Percentiles rank a stretch among this genome's conserved stretches.
Conservation (phyloP, 2,797 vertebrate genomes). For the Hippocampus kuda region DNA sequence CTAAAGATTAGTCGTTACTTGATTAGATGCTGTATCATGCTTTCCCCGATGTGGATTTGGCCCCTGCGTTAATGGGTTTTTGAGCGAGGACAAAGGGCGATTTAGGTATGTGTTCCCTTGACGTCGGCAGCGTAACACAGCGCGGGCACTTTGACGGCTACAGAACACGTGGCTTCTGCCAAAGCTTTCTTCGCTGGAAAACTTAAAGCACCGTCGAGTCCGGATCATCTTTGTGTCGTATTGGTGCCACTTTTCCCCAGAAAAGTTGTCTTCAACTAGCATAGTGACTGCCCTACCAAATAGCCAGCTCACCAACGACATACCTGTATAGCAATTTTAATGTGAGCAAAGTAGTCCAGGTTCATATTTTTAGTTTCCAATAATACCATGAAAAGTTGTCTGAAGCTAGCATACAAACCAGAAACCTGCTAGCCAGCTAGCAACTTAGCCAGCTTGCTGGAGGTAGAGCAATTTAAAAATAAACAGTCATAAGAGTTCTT, state of each 20-base stretch:
- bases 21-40: slow-evolving; percentile 42
- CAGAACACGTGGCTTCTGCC: slow-evolving; percentile 52
- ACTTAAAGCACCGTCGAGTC: neutral
- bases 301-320: neutral
- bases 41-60: slow-evolving; percentile 33
- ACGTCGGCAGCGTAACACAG: neutral
- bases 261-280: neutral
- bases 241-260: slow-evolving; percentile 3
- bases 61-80: slow-evolving; percentile 17
- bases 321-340: neutral
- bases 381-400: too few relatives aligned
- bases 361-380: too few relatives aligned
- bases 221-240: neutral
- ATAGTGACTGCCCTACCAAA: too few relatives aligned
- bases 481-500: too few relatives aligned
- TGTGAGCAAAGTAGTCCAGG: too few relatives aligned
- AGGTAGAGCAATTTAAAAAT: too few relatives aligned
- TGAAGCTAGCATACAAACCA: too few relatives aligned
- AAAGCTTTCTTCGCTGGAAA: neutral
- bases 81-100: slow-evolving; percentile 1
- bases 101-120: neutral
- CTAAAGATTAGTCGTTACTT: slow-evolving; percentile 55
- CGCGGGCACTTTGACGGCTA: slow-evolving; percentile 8
- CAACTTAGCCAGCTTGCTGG: too few relatives aligned
- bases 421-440: too few relatives aligned